These are phyloP conservation scores for Austrofundulus limnaeus DNA, from an alignment of 2,113 vertebrate species.

Conservation along the genomic window DNA sequence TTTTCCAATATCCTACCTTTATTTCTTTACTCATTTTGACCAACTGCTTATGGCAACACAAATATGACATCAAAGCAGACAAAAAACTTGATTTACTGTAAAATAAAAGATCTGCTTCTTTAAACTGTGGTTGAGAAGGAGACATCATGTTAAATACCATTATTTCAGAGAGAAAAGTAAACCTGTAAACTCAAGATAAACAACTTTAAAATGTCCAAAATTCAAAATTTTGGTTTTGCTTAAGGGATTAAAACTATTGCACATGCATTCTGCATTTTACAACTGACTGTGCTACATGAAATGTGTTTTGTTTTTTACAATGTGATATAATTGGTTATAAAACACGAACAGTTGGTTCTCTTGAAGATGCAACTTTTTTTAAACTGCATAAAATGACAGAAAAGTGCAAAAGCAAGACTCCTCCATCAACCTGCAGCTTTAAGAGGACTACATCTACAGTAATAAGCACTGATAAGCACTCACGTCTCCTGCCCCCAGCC, in stretches of 20 bases:
- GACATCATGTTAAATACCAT: no score
- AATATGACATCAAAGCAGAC: no score
- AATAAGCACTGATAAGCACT: conserved; percentile 46
- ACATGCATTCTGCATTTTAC: not conserved
- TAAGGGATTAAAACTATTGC: not conserved
- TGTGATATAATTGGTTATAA: conserved; percentile 26
- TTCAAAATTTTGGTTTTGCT: not conserved
- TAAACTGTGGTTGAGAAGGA: not conserved
- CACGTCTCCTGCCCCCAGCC: conserved; percentile 34
- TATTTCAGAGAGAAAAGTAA: not conserved
- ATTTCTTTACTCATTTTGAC: no score
- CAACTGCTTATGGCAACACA: no score
- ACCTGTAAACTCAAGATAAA: not conserved
- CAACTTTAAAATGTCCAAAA: not conserved
- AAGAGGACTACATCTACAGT: conserved; percentile 43
- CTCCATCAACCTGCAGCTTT: conserved; percentile 52
- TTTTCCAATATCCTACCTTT: no score
- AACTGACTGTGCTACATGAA: not conserved
- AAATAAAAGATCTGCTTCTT: not conserved
- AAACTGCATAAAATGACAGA: conserved; percentile 39
- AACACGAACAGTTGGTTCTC: conserved; percentile 32
- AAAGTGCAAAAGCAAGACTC: conserved; percentile 43
- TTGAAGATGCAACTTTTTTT: conserved; percentile 27
- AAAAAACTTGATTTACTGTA: not conserved
- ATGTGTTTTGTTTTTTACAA: not conserved